Conservation (phyloP, 2,888 invertebrate species). For the Ypsolopha sequella region DNA sequence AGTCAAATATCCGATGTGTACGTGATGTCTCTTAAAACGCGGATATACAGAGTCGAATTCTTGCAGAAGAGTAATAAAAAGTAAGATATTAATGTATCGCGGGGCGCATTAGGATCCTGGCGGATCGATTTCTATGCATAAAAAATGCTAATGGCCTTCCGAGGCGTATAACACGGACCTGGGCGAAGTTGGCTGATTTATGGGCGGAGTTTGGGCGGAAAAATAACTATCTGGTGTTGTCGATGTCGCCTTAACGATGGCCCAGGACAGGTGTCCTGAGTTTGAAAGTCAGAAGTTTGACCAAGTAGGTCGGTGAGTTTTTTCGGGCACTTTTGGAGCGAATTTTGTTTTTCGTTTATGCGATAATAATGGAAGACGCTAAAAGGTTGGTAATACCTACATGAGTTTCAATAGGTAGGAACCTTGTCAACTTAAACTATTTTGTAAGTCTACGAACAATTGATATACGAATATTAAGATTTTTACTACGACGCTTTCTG, state of each 20-base stretch:
- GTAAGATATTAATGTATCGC: slow-evolving; percentile 72
- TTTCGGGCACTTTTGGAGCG: not conserved
- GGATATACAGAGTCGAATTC: slow-evolving; percentile 39
- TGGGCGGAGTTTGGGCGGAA: slow-evolving; percentile 31
- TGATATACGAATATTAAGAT: too few species aligned
- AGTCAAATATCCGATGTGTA: slow-evolving; percentile 2
- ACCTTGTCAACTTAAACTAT: too few species aligned
- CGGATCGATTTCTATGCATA: slow-evolving; percentile 70
- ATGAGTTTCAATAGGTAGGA: too few species aligned
- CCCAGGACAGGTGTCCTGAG: slow-evolving; percentile 6
- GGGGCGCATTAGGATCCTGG: slow-evolving; percentile 66
- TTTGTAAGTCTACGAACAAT: too few species aligned
- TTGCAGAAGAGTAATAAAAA: slow-evolving; percentile 69
- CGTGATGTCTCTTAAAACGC: slow-evolving; percentile 22
- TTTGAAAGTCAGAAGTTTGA: not conserved
- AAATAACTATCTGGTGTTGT: slow-evolving; percentile 29
- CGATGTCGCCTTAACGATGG: slow-evolving; percentile 23
- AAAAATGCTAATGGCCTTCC: slow-evolving; percentile 66
- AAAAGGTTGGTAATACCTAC: not conserved
- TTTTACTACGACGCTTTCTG: too few species aligned
- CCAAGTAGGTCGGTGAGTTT: not conserved
- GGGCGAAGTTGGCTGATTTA: slow-evolving; percentile 42
- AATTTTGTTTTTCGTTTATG: too few species aligned
- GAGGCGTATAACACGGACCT: slow-evolving; percentile 35
- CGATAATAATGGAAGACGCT: not conserved